Evolutionary conservation across 2,113 vertebrate genomes (phyloP).

Genomic region (Myiopsitta monachus): DNA sequence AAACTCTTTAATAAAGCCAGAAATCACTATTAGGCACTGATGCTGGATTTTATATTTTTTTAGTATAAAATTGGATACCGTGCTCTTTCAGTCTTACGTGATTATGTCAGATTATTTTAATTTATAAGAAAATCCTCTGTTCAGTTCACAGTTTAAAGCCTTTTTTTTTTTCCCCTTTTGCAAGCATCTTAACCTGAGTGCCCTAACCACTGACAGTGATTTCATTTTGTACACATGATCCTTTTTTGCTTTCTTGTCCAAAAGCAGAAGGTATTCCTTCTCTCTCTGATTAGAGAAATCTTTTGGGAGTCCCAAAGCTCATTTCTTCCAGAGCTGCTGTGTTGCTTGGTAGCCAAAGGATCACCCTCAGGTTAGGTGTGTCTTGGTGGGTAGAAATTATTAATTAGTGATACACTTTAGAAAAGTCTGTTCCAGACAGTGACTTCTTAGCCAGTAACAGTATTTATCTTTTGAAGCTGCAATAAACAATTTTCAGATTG

Average conservation of each 20-base stretch:
- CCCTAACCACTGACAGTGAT: neutral
- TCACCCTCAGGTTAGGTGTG: neutral
- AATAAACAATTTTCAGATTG: neutral
- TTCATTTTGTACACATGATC: neutral
- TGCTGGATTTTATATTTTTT: neutral
- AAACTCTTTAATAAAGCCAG: neutral
- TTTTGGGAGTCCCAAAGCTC: neutral
- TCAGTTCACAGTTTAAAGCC: neutral
- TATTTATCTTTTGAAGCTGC: neutral
- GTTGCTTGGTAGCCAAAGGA: neutral
- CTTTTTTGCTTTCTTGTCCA: neutral
- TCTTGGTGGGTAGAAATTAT: neutral
- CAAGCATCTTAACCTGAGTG: neutral
- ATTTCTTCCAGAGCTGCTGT: neutral
- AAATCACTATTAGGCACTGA: neutral
- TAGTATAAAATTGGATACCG: neutral
- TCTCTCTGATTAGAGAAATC: neutral
- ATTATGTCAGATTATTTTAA: neutral
- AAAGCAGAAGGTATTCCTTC: neutral
- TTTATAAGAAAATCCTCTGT: neutral
- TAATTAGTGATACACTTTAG: neutral
- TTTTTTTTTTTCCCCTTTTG: neutral
- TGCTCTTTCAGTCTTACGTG: neutral
- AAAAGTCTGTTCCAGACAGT: neutral
- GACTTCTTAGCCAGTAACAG: neutral